These are phyloP conservation scores for Betta splendens DNA, from an alignment of 2,797 vertebrate species.

Conservation along the genomic window DNA sequence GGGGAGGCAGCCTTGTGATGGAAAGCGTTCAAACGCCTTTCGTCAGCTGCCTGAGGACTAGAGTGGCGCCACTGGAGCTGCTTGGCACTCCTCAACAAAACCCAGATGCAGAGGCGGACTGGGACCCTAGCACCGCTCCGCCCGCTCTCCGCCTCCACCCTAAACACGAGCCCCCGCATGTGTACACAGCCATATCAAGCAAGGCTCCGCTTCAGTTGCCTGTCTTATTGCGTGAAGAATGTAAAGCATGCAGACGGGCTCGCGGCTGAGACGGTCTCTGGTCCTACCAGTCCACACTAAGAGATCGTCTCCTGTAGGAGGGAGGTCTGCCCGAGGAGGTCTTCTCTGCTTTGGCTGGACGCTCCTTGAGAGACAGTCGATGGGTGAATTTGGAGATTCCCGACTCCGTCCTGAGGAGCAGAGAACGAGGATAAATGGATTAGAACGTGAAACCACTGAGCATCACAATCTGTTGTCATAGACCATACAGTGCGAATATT, in stretches of 20 bases:
- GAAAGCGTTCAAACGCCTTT: slow-evolving; percentile 81
- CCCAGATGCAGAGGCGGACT: slow-evolving; percentile 66
- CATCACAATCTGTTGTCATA: neutral
- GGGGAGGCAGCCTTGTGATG: slow-evolving; percentile 71
- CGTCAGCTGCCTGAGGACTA: slow-evolving; percentile 78
- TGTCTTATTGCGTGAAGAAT: neutral
- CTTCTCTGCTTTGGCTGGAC: slow-evolving; percentile 85
- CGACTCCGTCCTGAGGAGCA: slow-evolving; percentile 82
- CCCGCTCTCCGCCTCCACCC: slow-evolving; percentile 43
- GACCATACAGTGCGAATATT: neutral
- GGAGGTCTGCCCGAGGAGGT: slow-evolving; percentile 74
- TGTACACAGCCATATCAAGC: slow-evolving; percentile 26
- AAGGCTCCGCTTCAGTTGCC: slow-evolving; percentile 5
- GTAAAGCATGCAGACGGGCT: neutral
- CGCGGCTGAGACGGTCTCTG: neutral
- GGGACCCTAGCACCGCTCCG: slow-evolving; percentile 57
- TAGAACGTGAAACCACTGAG: neutral
- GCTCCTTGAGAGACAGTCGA: slow-evolving; percentile 89
- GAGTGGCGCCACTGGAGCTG: slow-evolving; percentile 76
- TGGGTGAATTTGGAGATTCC: slow-evolving; percentile 89
- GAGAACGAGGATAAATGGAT: slow-evolving; percentile 44
- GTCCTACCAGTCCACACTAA: slow-evolving; percentile 91
- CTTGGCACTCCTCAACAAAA: slow-evolving; percentile 71
- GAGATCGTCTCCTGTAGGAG: slow-evolving; percentile 87
- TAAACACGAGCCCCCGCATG: slow-evolving; percentile 32